Evolutionary conservation across 2,113 vertebrate species (phyloP).

Genomic region (Malurus cyaneus): DNA sequence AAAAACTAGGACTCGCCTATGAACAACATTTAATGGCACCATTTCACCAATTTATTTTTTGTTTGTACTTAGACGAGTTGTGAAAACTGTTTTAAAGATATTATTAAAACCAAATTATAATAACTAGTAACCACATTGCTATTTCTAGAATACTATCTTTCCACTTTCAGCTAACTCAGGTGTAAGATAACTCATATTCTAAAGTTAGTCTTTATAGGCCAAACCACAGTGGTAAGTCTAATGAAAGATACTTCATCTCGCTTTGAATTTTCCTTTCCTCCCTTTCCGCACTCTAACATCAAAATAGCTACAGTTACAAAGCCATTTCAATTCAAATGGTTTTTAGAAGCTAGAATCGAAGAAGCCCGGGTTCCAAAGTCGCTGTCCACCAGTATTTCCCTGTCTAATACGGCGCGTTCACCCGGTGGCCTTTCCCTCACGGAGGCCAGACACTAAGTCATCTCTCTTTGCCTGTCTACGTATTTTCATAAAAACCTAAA

Average conservation of each 20-base stretch:
- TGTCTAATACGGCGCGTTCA: background rate
- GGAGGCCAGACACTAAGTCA: background rate
- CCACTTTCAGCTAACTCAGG: background rate
- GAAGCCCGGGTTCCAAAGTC: background rate
- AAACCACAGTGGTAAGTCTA: background rate
- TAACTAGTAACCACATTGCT: background rate
- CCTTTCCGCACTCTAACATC: background rate
- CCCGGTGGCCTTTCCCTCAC: background rate
- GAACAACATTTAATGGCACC: background rate
- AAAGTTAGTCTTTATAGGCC: background rate
- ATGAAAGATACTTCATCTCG: background rate
- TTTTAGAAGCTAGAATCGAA: background rate
- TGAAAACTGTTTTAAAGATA: background rate
- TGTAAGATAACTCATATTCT: background rate
- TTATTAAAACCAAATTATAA: background rate
- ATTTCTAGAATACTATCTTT: background rate
- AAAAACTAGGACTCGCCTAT: background rate
- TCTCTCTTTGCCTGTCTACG: background rate
- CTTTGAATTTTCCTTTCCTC: background rate
- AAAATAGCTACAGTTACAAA: background rate
- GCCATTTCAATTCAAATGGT: background rate
- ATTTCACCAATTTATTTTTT: background rate
- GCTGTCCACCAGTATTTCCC: background rate
- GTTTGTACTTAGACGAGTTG: background rate
- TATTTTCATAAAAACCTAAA: background rate